phyloP scores from a whole-genome alignment of 1,140 invertebrate genomes.

The Bradysia coprophila region DNA sequence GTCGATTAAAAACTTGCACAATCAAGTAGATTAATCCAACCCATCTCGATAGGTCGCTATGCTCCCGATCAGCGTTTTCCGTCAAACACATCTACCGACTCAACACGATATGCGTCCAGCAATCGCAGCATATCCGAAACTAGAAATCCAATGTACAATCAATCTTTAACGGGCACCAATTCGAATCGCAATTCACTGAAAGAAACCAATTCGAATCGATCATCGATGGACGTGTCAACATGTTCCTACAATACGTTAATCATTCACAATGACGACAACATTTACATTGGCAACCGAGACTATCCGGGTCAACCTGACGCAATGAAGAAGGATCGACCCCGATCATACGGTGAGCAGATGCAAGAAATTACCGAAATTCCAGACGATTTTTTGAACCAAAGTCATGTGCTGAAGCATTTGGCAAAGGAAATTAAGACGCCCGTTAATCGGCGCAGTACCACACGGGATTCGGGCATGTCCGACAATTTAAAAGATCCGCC shows the following conservation, averaged over 20 bases:
- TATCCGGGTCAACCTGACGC: neutral
- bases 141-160: conserved; percentile 3
- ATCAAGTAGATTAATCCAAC: too few relatives aligned
- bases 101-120: conserved; percentile 2
- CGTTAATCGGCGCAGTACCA: conserved; percentile 12
- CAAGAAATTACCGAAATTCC: conserved; percentile 71
- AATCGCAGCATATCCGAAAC: conserved; percentile 5
- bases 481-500: conserved; percentile 11
- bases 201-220: conserved; percentile 49
- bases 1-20: too few relatives aligned
- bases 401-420: conserved; percentile 68
- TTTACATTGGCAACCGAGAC: neutral
- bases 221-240: conserved; percentile 51
- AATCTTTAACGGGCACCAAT: conserved; percentile 10
- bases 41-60: neutral
- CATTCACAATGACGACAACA: conserved; percentile 43
- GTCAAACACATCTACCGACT: conserved; percentile 4
- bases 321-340: conserved; percentile 1
- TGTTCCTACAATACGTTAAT: conserved; percentile 65
- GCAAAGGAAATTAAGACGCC: conserved; percentile 58
- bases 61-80: conserved; percentile 1
- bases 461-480: conserved; percentile 9
- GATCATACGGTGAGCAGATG: conserved; percentile 11
- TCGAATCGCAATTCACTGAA: conserved; percentile 45
- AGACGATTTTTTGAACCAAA: conserved; percentile 67